Percentiles rank a stretch among this genome's conserved stretches.
Evolutionary conservation across 2,797 vertebrate species (phyloP).

Genomic region (Acipenser oxyrinchus): DNA sequence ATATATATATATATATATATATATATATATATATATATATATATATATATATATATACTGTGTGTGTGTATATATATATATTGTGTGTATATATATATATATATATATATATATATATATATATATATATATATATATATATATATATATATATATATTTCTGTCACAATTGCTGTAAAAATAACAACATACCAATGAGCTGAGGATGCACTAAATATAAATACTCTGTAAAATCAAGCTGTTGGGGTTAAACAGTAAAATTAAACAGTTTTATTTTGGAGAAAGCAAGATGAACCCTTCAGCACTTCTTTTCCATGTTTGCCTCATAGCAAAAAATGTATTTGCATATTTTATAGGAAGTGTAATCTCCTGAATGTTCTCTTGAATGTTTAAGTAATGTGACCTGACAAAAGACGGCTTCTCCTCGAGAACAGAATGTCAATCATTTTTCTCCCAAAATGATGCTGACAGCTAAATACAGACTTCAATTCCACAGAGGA

Average conservation of each 20-base stretch:
- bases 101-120: no score
- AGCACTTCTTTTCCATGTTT: conserved; percentile 20
- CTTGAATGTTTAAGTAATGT: conserved; percentile 47
- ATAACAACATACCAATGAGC: no score
- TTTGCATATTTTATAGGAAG: conserved; percentile 47
- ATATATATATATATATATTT: no score
- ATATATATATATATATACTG: no score
- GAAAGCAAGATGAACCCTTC: conserved; percentile 28
- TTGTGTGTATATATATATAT: no score
- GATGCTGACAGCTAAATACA: conserved; percentile 64
- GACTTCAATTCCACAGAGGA: conserved; percentile 50
- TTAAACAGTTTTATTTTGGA: conserved; percentile 20
- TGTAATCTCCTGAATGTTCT: conserved; percentile 36
- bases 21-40: no score
- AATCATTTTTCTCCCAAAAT: conserved; percentile 60
- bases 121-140: no score
- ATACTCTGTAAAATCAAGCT: background rate
- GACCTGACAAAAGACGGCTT: conserved; percentile 46
- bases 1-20: no score
- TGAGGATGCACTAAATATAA: background rate
- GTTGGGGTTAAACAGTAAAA: background rate
- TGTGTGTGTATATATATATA: no score
- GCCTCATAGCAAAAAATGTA: conserved; percentile 27
- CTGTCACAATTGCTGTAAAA: no score
- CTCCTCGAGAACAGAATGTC: conserved; percentile 54